These are phyloP conservation scores for Trachymyrmex cornetzi DNA, from an alignment of 1,140 invertebrate genomes.

Conservation along the genomic window DNA sequence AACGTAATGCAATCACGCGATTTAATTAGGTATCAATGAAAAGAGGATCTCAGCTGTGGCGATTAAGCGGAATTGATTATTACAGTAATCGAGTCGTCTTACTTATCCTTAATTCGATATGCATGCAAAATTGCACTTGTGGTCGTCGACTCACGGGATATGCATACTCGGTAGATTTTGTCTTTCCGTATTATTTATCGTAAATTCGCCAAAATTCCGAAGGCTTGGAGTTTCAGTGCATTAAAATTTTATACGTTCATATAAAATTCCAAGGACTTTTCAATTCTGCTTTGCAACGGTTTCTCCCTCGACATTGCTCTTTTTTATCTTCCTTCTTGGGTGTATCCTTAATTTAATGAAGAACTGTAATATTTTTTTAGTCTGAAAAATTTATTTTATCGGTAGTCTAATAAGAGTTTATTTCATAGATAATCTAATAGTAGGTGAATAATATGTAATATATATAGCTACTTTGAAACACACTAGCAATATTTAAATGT, in stretches of 20 bases:
- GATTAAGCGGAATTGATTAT: neutral
- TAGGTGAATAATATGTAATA: neutral
- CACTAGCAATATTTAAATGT: neutral
- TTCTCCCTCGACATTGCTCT: neutral
- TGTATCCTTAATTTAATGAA: neutral
- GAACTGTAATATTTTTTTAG: neutral
- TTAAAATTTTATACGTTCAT: neutral
- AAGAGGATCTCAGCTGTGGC: neutral
- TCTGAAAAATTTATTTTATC: neutral
- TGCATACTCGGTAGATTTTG: neutral
- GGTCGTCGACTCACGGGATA: neutral
- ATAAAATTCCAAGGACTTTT: neutral
- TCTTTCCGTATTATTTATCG: neutral
- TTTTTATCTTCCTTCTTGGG: neutral
- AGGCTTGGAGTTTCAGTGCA: neutral
- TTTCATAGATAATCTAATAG: too few relatives aligned
- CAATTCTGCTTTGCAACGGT: neutral
- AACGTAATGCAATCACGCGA: conserved; percentile 3
- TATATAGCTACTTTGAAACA: neutral
- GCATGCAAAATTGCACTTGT: neutral
- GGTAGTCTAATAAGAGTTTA: neutral
- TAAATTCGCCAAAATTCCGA: neutral
- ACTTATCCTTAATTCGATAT: neutral
- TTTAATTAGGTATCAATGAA: conserved; percentile 11
- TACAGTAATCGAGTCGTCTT: neutral